Base-by-base conservation (phyloP, 2,888 invertebrate species). In the Cataglyphis albicans region DNA sequence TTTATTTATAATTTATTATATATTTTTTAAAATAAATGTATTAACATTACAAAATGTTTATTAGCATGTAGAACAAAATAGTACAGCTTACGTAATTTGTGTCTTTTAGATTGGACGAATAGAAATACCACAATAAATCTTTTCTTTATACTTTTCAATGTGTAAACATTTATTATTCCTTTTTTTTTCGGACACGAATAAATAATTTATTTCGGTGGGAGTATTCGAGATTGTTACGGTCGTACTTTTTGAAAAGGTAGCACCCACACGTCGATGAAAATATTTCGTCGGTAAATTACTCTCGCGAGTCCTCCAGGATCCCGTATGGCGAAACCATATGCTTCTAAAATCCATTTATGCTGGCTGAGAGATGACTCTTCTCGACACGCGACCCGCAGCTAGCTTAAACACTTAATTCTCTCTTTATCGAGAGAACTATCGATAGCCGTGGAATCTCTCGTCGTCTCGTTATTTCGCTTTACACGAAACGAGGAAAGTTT, bases 301-400 rank as follows among this genome's bases (percentile, higher is more conserved):
- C 87, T 86, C 80, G 84, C 86, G 89, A 84, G 86, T 86, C 87
- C 84, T 87, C 64, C 59, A 87, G 70, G 74, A 82, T 78, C 83
- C 88, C 88, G 76, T 82, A 87, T 89, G 84, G 90, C 87, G 65
- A 83, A 87, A 90, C 92, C 93, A 93, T 93, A 93, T 93, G 93
- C 87, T 92, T 89, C 89, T 72, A 85, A 55, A 65, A 84, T 87
- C 81, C 68, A 64, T 81, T 86, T 81, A 92, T 93, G 91, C 91
- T 90, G 91, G 91, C 87, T 83, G 91, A 91, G 72, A 78, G 90
- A 92, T 93, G 92, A 92, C 92, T 92, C 91, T 90, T 89, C 52
- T 80, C 84, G 91, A 91, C 92, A 92, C 91, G 91, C 92, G 91
- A 93, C 93, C 93, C 93, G 93, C 93, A 93, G 91, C 91, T 73